A percentile compares a stretch with the other conserved stretches of the same genome.
phyloP scores from a whole-genome alignment of 2,888 invertebrate species.

The Drosophila vallismaia region DNA sequence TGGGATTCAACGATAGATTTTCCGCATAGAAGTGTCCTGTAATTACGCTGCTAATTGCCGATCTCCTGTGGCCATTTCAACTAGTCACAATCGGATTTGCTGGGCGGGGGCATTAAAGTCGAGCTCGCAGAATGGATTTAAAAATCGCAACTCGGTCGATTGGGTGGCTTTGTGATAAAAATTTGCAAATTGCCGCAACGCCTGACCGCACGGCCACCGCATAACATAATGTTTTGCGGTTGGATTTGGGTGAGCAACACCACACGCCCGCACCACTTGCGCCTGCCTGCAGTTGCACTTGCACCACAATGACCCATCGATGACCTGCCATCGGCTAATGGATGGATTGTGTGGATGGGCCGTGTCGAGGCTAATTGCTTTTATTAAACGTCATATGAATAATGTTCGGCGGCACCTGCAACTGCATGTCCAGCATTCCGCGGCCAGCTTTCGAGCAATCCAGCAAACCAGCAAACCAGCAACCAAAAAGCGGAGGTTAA shows the following conservation, averaged over 20 bases:
- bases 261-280: background rate
- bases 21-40: slow-evolving; percentile 12
- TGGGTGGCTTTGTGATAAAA: slow-evolving; percentile 50
- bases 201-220: slow-evolving; percentile 65
- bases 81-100: slow-evolving; percentile 19
- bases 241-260: slow-evolving; percentile 60
- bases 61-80: slow-evolving; percentile 19
- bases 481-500: slow-evolving; percentile 34
- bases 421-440: slow-evolving; percentile 5
- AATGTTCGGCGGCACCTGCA: slow-evolving; percentile 43
- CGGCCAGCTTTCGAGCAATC: background rate
- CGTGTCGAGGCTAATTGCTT: slow-evolving; percentile 73
- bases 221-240: slow-evolving; percentile 80
- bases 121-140: slow-evolving; percentile 24
- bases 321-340: slow-evolving; percentile 47
- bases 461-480: background rate
- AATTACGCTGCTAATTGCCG: slow-evolving; percentile 45
- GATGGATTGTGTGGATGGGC: slow-evolving; percentile 53
- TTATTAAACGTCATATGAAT: slow-evolving; percentile 69
- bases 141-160: slow-evolving; percentile 34
- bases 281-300: background rate
- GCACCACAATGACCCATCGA: slow-evolving; percentile 18
- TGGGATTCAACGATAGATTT: slow-evolving; percentile 12
- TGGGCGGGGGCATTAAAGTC: slow-evolving; percentile 19
- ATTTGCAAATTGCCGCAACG: slow-evolving; percentile 67